phyloP scores from a whole-genome alignment of 2,888 invertebrate genomes.

The Gonocerus acuteangulatus region DNA sequence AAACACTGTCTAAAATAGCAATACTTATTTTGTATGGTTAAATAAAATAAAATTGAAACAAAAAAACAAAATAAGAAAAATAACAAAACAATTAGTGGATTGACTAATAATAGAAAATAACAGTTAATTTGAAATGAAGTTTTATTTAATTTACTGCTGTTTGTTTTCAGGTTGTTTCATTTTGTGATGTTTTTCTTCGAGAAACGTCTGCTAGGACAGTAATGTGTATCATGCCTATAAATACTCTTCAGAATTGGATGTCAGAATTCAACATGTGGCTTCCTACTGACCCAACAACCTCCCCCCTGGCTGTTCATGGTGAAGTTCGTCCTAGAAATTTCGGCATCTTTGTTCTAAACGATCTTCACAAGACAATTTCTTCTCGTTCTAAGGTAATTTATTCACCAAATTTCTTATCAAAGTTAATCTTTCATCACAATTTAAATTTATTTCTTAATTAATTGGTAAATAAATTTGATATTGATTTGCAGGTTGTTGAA shows the following conservation, averaged over 20 bases:
- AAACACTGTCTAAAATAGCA: too few relatives aligned
- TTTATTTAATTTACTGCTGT: too few relatives aligned
- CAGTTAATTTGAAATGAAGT: too few relatives aligned
- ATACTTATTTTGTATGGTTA: too few relatives aligned
- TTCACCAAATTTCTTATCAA: too few relatives aligned
- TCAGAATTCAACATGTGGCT: constrained; percentile 98
- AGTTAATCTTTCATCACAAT: background rate
- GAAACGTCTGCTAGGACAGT: constrained; percentile 83
- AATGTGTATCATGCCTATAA: constrained; percentile 95
- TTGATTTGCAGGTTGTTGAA: constrained; percentile 44
- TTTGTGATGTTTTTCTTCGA: constrained; percentile 90
- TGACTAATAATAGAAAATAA: too few relatives aligned
- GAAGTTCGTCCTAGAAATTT: constrained; percentile 73
- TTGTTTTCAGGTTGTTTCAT: constrained; percentile 71
- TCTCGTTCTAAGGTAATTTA: constrained; percentile 79
- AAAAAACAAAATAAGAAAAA: too few relatives aligned
- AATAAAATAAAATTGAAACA: too few relatives aligned
- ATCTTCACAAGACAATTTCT: constrained; percentile 83
- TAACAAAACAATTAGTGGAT: too few relatives aligned
- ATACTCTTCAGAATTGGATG: constrained; percentile 85
- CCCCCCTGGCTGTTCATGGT: constrained; percentile 53
- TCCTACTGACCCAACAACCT: constrained; percentile 57
- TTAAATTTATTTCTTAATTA: background rate
- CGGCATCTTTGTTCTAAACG: constrained; percentile 82
- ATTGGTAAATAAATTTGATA: background rate